Conservation (phyloP, 2,113 vertebrate species). For the Paedocypris sp. region DNA sequence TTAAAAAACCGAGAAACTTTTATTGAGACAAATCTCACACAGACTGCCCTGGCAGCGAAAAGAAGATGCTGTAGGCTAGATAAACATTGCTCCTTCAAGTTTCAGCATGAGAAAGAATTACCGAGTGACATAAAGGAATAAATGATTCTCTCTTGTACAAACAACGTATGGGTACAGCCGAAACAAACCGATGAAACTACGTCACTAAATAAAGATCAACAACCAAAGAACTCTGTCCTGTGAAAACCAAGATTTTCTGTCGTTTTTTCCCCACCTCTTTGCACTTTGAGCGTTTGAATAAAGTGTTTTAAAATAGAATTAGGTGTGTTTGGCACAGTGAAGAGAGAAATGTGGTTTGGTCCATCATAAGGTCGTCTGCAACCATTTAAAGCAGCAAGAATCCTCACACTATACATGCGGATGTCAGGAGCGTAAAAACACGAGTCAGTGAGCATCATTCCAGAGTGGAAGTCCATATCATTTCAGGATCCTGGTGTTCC, state of each 20-base stretch:
- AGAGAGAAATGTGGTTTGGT: background rate
- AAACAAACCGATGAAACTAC: conserved; percentile 20
- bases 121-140: background rate
- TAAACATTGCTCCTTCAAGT: conserved; percentile 33
- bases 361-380: background rate
- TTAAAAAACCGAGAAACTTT: conserved; percentile 42
- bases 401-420: conserved; percentile 17
- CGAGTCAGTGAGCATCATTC: conserved; percentile 4
- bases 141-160: background rate
- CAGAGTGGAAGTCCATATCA: background rate
- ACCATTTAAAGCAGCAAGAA: conserved; percentile 28
- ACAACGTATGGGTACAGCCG: conserved; percentile 16
- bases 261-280: conserved; percentile 10
- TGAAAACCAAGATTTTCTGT: conserved; percentile 27
- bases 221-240: conserved; percentile 10
- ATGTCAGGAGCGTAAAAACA: conserved; percentile 27
- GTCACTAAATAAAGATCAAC: conserved; percentile 28
- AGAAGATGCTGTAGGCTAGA: conserved; percentile 15
- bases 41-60: conserved; percentile 26
- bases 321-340: conserved; percentile 29
- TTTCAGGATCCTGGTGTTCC: conserved; percentile 8
- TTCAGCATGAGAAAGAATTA: conserved; percentile 11
- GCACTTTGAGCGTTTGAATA: conserved; percentile 1
- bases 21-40: conserved; percentile 42
- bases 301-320: background rate